Evolutionary conservation across 2,113 vertebrate genomes (phyloP), one percentile per base, ranked within the genome.

Genomic region (Mus pahari): DNA sequence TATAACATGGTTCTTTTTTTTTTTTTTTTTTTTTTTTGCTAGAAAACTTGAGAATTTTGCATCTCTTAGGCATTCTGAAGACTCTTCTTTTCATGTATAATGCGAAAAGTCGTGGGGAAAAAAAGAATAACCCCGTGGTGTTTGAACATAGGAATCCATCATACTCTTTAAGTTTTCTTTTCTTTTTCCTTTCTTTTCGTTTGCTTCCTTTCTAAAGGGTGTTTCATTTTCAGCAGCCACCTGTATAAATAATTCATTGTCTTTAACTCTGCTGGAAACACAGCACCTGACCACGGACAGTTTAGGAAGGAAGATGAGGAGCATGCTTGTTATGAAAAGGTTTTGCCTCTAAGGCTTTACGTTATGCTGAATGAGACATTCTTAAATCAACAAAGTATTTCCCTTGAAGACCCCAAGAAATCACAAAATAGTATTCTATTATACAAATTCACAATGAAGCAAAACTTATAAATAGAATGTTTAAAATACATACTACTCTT

Each of bases 141-240:
- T 48, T 9, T 48, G 78, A 70, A 90, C 39, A 7, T 6, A 2
- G 42, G 68, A 53, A 48, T 62, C 70, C 55, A 89, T 45, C 28
- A 0, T 22, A 66, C 73, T 60, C 74, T 42, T 55, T 58, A 39
- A 90, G 42, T 68, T 90, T 88, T 70, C 50, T 17, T 28, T 19
- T 16, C 60, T 42, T 79, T 89, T 70, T 45, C 13, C 0, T 73
- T 86, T 86, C 58, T 45, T 11, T 0, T n/a, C 26, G 74, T 68
- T 17, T 74, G 78, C 19, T 83, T 93, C 73, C 13, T 0, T 66
- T 88, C 89, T 50, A 82, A 78, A 93, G 92, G 94, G 97, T 97
- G 97, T 98, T 98, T 97, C 97, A 97, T 98, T 98, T 97, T 92
- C 90, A 74, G 84, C 60, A n/a, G 4, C 93, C 97, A 97, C 92